These are phyloP conservation scores for Malthinus seriepunctatus DNA, from an alignment of 2,888 invertebrate genomes.

Conservation along the genomic window DNA sequence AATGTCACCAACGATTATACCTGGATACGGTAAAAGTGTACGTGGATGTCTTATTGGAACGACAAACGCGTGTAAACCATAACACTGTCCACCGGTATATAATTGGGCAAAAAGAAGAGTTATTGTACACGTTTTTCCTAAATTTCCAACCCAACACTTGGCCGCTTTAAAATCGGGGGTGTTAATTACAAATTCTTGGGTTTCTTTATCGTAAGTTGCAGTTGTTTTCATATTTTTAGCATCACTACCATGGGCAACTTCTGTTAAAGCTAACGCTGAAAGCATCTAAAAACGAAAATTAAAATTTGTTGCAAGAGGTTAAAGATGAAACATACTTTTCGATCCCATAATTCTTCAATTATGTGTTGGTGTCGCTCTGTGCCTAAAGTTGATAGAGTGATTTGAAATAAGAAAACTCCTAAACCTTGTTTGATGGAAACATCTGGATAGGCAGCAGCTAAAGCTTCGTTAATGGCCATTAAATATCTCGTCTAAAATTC, in stretches of 20 bases:
- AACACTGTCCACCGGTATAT: constrained; percentile 75
- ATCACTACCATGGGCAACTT: constrained; percentile 94
- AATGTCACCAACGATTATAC: constrained; percentile 88
- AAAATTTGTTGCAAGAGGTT: no score
- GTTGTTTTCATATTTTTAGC: constrained; percentile 89
- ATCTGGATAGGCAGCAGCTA: constrained; percentile 70
- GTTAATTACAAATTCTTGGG: constrained; percentile 82
- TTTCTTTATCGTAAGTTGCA: constrained; percentile 79
- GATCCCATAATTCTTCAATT: constrained; percentile 70
- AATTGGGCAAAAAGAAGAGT: constrained; percentile 90
- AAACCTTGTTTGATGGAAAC: constrained; percentile 79
- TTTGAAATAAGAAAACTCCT: constrained; percentile 75
- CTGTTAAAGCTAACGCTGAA: constrained; percentile 89
- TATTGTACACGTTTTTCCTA: constrained; percentile 83
- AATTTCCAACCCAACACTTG: constrained; percentile 96
- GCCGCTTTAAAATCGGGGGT: constrained; percentile 94
- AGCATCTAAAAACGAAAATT: constrained; percentile 59
- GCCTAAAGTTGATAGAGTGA: constrained; percentile 73
- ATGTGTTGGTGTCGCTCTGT: constrained; percentile 74
- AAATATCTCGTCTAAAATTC: constrained; percentile 67
- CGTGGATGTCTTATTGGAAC: constrained; percentile 82
- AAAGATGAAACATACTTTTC: constrained; percentile 60
- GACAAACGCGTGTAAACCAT: constrained; percentile 88
- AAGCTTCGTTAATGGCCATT: constrained; percentile 77
- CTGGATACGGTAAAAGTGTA: constrained; percentile 77